Percentiles rank a stretch among this genome's conserved stretches.
Conservation (phyloP, 2,113 vertebrate genomes). For the Martes martes region DNA sequence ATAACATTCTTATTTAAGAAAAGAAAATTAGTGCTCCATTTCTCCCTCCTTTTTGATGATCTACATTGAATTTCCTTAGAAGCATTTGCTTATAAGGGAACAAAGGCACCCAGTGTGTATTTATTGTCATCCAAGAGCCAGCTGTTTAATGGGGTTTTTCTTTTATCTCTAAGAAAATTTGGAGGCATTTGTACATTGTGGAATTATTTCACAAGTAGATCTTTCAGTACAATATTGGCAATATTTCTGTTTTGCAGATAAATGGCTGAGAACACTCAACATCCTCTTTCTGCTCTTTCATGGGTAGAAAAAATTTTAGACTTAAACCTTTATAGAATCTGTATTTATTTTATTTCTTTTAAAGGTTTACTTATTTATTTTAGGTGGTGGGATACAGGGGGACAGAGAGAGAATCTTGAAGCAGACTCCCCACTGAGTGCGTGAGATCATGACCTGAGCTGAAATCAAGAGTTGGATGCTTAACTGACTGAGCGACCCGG, state of each 20-base stretch:
- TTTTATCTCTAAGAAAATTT: slow-evolving; percentile 46
- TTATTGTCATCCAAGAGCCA: slow-evolving; percentile 30
- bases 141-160: slow-evolving; percentile 27
- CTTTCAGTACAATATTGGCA: not conserved
- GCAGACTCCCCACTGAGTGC: not conserved
- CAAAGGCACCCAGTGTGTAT: not conserved
- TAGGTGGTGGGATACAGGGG: not conserved
- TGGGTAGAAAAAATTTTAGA: not conserved
- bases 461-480: not conserved
- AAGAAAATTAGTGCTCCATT: not conserved
- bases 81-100: slow-evolving; percentile 30
- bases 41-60: not conserved
- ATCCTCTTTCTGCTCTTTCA: not conserved
- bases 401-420: not conserved
- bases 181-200: not conserved
- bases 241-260: slow-evolving; percentile 26
- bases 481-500: not conserved
- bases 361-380: not conserved
- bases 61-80: not conserved
- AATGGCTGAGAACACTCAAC: not conserved
- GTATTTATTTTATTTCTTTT: not conserved
- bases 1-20: not conserved
- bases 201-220: slow-evolving; percentile 39
- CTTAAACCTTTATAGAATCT: not conserved
- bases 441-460: not conserved